These are phyloP conservation scores for Mechanitis mazaeus DNA, from an alignment of 2,888 invertebrate genomes.

Conservation along the genomic window DNA sequence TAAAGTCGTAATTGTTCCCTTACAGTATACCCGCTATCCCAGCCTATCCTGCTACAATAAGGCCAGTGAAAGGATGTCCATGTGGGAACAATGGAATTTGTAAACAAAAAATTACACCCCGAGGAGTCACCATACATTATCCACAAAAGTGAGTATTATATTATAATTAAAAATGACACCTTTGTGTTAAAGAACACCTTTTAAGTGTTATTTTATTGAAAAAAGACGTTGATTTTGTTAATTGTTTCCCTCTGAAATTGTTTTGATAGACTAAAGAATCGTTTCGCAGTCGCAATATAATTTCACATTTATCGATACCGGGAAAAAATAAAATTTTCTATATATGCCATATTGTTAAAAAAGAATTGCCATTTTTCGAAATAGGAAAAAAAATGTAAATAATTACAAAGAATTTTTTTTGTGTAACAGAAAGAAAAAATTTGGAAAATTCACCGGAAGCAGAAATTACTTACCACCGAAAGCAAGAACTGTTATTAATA, in stretches of 20 bases:
- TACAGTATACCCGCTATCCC: slow-evolving; percentile 50
- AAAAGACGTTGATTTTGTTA: too few relatives aligned
- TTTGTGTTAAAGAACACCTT: too few relatives aligned
- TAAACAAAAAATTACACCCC: slow-evolving; percentile 58
- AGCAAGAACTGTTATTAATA: slow-evolving; percentile 27
- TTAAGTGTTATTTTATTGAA: too few relatives aligned
- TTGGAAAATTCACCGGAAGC: slow-evolving; percentile 35
- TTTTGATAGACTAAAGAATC: too few relatives aligned
- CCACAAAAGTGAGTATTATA: slow-evolving; percentile 55
- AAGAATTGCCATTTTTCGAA: background rate
- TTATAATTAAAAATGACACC: background rate
- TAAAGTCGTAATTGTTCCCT: slow-evolving; percentile 13
- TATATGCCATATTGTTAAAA: too few relatives aligned
- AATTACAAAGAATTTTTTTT: slow-evolving; percentile 11
- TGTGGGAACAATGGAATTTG: slow-evolving; percentile 57
- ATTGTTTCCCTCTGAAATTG: too few relatives aligned
- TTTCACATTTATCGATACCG: too few relatives aligned
- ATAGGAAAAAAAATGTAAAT: background rate
- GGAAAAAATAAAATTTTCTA: too few relatives aligned
- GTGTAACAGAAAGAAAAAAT: slow-evolving; percentile 47
- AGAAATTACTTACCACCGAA: slow-evolving; percentile 34
- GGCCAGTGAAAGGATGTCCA: slow-evolving; percentile 49
- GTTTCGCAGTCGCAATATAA: too few relatives aligned
- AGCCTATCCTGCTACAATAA: slow-evolving; percentile 39
- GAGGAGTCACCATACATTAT: slow-evolving; percentile 62